Evolutionary conservation across 2,113 vertebrate species (phyloP).

Genomic region (Tursiops truncatus): DNA sequence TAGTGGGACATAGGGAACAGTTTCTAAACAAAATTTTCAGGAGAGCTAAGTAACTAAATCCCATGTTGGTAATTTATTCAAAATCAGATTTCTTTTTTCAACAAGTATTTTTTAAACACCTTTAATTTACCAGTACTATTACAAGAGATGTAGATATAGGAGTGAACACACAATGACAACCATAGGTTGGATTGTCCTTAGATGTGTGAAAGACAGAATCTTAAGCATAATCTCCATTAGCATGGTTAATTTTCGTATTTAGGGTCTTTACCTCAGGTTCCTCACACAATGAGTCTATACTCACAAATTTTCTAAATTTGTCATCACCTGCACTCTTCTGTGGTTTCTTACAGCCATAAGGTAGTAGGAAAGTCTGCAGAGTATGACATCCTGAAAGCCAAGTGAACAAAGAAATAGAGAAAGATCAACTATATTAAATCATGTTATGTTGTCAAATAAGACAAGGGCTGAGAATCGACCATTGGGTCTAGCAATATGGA

Average conservation of each 20-base stretch:
- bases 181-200: background rate
- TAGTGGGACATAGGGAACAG: background rate
- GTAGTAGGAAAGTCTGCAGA: background rate
- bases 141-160: background rate
- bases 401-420: background rate
- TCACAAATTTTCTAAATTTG: background rate
- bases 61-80: background rate
- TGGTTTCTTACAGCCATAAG: background rate
- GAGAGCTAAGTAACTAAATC: conserved; percentile 31
- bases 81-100: conserved; percentile 17
- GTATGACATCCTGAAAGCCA: background rate
- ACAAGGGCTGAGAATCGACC: background rate
- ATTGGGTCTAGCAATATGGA: background rate
- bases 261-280: background rate
- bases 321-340: background rate
- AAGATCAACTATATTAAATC: background rate
- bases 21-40: conserved; percentile 17
- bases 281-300: background rate
- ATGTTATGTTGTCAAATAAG: background rate
- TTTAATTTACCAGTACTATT: background rate
- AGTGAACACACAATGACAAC: background rate
- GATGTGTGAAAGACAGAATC: background rate
- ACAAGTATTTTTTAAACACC: background rate
- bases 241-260: background rate
- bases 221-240: background rate